Conservation (phyloP, 2,888 invertebrate species). For the Lordiphosa fenestrarum region DNA sequence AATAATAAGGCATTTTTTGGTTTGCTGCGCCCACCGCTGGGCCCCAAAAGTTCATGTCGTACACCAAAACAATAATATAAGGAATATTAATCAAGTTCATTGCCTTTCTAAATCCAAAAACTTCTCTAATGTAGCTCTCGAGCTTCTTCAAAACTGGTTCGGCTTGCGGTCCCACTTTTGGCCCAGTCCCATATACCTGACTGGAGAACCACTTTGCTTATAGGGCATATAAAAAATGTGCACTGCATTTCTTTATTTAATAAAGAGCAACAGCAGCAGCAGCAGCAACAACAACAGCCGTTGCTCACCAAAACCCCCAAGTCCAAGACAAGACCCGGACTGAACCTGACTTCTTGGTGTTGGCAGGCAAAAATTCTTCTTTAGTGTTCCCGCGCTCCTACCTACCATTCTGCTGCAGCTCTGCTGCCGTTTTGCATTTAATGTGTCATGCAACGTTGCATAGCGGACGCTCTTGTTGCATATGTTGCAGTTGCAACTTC, state of each 20-base stretch:
- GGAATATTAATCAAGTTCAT: no score
- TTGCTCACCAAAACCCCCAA: constrained; percentile 14
- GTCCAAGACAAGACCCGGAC: constrained; percentile 22
- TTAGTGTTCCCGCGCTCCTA: constrained; percentile 15
- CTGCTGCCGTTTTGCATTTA: constrained; percentile 68
- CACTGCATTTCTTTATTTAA: constrained; percentile 55
- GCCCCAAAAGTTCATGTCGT: no score
- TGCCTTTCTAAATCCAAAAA: no score
- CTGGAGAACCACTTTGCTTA: constrained; percentile 1
- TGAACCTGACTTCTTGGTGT: constrained; percentile 41
- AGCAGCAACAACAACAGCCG: constrained; percentile 13
- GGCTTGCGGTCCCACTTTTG: no score
- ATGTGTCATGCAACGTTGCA: constrained; percentile 72
- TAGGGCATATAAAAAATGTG: constrained; percentile 47
- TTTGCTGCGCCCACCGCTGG: no score
- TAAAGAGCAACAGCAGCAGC: constrained; percentile 18
- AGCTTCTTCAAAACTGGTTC: no score
- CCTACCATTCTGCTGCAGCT: constrained; percentile 23
- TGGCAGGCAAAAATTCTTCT: constrained; percentile 27
- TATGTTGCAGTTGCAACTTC: constrained; percentile 72
- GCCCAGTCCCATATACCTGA: not conserved
- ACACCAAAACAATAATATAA: no score
- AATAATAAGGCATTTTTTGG: no score
- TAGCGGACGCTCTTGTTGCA: constrained; percentile 61
- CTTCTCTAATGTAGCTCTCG: no score